A percentile compares a stretch with the other conserved stretches of the same genome.
phyloP scores from a whole-genome alignment of 1,140 invertebrate genomes.

The Lepidurus arcticus region DNA sequence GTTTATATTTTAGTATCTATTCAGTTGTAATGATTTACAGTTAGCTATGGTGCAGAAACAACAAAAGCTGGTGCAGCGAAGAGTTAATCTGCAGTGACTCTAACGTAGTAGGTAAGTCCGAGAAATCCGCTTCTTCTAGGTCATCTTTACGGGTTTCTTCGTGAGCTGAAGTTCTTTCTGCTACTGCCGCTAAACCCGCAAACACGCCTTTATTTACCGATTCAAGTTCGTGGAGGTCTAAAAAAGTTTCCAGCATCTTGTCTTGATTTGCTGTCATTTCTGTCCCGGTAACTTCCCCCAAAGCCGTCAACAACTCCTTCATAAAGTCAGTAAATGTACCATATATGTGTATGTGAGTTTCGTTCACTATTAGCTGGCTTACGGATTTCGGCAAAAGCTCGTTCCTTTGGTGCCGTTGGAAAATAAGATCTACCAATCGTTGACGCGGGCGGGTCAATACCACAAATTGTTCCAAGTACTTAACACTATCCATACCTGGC shows the following conservation, averaged over 20 bases:
- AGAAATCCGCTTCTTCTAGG: slow-evolving; percentile 30
- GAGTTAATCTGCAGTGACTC: background rate
- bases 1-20: background rate
- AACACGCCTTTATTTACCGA: background rate
- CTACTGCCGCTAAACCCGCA: slow-evolving; percentile 23
- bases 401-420: slow-evolving; percentile 8
- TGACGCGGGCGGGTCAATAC: slow-evolving; percentile 27
- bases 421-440: slow-evolving; percentile 27
- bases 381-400: background rate
- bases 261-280: background rate
- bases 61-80: background rate
- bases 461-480: slow-evolving; percentile 27
- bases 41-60: slow-evolving; percentile 9
- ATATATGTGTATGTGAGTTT: too few species aligned
- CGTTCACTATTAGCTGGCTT: background rate
- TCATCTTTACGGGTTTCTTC: slow-evolving; percentile 26
- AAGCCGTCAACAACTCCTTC: background rate
- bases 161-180: slow-evolving; percentile 24
- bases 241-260: background rate
- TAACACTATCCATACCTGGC: slow-evolving; percentile 20
- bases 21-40: too few species aligned
- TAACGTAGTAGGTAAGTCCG: slow-evolving; percentile 17
- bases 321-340: background rate
- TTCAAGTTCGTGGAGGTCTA: slow-evolving; percentile 4
- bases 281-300: background rate